These are phyloP conservation scores for Lithobates sylvaticus DNA, from an alignment of 2,797 vertebrate genomes.

Conservation along the genomic window DNA sequence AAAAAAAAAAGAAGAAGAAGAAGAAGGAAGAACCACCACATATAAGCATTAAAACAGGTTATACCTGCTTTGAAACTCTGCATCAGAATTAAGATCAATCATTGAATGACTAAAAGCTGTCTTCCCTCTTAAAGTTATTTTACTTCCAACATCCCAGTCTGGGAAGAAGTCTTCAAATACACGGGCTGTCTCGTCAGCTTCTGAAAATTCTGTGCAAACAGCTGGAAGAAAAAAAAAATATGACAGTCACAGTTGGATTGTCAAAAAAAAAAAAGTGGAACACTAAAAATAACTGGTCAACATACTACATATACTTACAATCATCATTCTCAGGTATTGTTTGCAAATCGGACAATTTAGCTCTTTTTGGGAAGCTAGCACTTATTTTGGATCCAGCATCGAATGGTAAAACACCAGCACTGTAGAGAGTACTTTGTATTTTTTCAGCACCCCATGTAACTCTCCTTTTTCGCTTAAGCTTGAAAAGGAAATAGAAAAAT, in stretches of 20 bases:
- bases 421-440: constrained; percentile 65
- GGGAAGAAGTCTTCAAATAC: constrained; percentile 64
- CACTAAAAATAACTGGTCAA: background rate
- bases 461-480: constrained; percentile 87
- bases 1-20: background rate
- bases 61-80: background rate
- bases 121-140: constrained; percentile 50
- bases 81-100: constrained; percentile 38
- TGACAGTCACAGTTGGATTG: background rate
- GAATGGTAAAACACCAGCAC: background rate
- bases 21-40: background rate
- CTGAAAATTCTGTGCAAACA: constrained; percentile 67
- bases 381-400: constrained; percentile 11
- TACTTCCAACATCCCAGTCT: constrained; percentile 73
- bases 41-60: background rate
- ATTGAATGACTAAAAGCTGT: constrained; percentile 8
- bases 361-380: constrained; percentile 65
- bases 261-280: background rate
- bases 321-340: constrained; percentile 71
- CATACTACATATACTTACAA: constrained; percentile 69
- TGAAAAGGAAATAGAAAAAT: background rate
- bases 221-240: constrained; percentile 66
- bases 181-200: constrained; percentile 53
- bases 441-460: constrained; percentile 92
- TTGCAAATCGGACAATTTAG: constrained; percentile 68